Conservation (phyloP, 2,797 vertebrate genomes). For the Garrulus glandarius region DNA sequence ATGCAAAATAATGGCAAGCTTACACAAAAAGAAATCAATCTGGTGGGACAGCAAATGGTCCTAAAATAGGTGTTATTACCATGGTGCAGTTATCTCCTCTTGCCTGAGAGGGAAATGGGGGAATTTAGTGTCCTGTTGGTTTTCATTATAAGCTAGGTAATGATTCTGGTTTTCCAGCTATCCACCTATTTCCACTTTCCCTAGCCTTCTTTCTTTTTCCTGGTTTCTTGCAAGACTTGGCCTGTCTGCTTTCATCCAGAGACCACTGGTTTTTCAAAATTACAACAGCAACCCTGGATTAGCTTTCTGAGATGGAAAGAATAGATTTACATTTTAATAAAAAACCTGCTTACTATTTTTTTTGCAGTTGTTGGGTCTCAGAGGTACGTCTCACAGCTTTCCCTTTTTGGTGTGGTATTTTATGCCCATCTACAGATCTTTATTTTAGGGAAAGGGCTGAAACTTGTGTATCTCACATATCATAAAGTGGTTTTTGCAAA, state of each 20-base stretch:
- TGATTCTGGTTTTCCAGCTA: not conserved
- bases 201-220: not conserved
- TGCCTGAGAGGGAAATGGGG: not conserved
- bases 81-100: not conserved
- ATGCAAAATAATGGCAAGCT: conserved; percentile 32
- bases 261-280: not conserved
- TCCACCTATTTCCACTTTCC: not conserved
- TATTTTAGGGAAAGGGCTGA: not conserved
- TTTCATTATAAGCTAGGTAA: not conserved
- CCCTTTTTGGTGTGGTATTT: not conserved
- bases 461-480: not conserved
- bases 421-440: not conserved
- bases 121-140: not conserved
- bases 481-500: not conserved
- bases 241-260: not conserved
- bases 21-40: not conserved
- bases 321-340: not conserved
- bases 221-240: not conserved
- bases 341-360: rapidly evolving
- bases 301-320: not conserved
- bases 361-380: not conserved
- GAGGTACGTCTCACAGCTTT: not conserved
- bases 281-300: not conserved
- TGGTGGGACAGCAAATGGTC: not conserved
- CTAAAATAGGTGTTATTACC: conserved; percentile 14